A percentile compares a stretch with the other conserved stretches of the same genome.
Conservation (phyloP, 2,888 invertebrate species). For the Cosmia trapezina region DNA sequence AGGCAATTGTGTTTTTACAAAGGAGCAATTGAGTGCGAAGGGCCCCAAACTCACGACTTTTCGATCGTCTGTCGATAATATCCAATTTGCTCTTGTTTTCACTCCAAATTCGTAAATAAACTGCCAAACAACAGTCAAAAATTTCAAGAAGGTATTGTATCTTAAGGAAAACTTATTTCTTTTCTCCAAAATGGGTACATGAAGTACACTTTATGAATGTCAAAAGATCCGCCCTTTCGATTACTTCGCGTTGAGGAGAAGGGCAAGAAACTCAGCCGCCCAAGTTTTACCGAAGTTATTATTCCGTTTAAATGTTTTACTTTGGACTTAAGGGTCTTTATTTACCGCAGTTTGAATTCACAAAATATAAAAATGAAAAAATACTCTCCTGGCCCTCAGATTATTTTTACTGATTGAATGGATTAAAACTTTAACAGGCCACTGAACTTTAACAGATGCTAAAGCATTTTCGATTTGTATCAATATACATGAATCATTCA, state of each 20-base stretch:
- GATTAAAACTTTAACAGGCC: too few relatives aligned
- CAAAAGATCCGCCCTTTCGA: constrained; percentile 59
- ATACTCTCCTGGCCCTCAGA: neutral
- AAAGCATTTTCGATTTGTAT: too few relatives aligned
- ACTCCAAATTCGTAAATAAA: constrained; percentile 21
- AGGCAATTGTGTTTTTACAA: constrained; percentile 7
- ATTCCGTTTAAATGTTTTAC: constrained; percentile 55
- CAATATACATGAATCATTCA: too few relatives aligned
- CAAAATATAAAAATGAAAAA: constrained; percentile 37
- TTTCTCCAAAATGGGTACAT: constrained; percentile 37
- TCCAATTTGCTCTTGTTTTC: constrained; percentile 32
- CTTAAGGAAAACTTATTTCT: constrained; percentile 26
- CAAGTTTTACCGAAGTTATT: constrained; percentile 48
- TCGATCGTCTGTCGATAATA: constrained; percentile 19
- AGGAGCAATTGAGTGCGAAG: neutral
- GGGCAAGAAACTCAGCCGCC: constrained; percentile 40
- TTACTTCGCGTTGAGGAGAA: constrained; percentile 35
- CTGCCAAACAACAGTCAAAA: constrained; percentile 16
- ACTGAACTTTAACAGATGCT: too few relatives aligned
- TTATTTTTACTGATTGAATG: constrained; percentile 21
- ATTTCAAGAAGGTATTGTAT: constrained; percentile 25
- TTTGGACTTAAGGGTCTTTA: constrained; percentile 48
- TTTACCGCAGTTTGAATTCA: constrained; percentile 48
- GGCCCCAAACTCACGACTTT: neutral
- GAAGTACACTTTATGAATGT: constrained; percentile 47